Evolutionary conservation across 2,113 vertebrate species (phyloP).

Genomic region (Tachysurus fulvidraco): DNA sequence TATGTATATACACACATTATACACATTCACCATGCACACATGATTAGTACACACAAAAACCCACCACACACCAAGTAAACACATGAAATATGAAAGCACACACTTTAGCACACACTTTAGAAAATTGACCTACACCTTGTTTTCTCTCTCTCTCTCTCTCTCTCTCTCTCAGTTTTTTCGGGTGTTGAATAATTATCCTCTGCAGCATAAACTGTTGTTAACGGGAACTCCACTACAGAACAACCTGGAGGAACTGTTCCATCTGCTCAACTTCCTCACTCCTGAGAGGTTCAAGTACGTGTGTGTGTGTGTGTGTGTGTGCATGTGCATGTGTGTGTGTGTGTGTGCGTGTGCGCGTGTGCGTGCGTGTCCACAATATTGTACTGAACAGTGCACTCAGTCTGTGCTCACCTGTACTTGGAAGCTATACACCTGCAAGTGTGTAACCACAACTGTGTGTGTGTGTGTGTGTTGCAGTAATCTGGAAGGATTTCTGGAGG

Average conservation of each 20-base stretch:
- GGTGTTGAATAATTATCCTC: slow-evolving; percentile 92
- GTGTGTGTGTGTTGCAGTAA: slow-evolving; percentile 75
- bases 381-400: no score
- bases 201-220: slow-evolving; percentile 93
- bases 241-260: slow-evolving; percentile 95
- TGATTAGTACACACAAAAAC: background rate
- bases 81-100: background rate
- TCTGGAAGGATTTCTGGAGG: slow-evolving; percentile 94
- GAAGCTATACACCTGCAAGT: background rate
- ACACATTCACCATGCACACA: background rate
- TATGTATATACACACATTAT: background rate
- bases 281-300: slow-evolving; percentile 95
- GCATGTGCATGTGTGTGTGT: slow-evolving; percentile 57
- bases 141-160: no score
- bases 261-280: slow-evolving; percentile 94
- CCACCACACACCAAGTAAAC: background rate
- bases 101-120: background rate
- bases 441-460: slow-evolving; percentile 2
- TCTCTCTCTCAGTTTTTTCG: slow-evolving; percentile 86
- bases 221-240: slow-evolving; percentile 96
- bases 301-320: slow-evolving; percentile 11
- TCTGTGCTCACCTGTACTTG: background rate
- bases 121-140: background rate
- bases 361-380: background rate
- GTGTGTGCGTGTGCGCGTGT: background rate